These are phyloP conservation scores for Machimus atricapillus DNA, from an alignment of 2,888 invertebrate genomes.

Conservation along the genomic window DNA sequence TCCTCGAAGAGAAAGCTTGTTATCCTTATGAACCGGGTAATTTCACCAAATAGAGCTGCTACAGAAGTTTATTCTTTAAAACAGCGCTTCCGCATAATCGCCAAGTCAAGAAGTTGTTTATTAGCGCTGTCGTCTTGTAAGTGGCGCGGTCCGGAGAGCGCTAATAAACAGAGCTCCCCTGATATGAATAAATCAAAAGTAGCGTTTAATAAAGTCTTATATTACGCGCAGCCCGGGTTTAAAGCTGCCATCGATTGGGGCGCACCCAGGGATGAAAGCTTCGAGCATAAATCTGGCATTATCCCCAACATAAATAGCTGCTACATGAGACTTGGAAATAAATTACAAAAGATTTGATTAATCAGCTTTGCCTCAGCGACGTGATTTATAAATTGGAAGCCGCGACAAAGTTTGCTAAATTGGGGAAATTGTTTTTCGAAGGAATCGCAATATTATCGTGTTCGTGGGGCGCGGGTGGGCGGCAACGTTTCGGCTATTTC, in stretches of 20 bases:
- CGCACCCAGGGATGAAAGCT: conserved; percentile 32
- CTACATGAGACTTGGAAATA: conserved; percentile 51
- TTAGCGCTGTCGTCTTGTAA: not conserved
- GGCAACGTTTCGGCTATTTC: not conserved
- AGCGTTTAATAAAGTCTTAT: conserved; percentile 8
- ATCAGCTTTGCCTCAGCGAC: conserved; percentile 42
- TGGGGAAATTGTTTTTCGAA: conserved; percentile 30
- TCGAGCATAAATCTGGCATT: conserved; percentile 35
- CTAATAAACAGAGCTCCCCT: not conserved
- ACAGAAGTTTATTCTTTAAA: not conserved
- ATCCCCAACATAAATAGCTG: conserved; percentile 49
- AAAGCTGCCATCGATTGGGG: conserved; percentile 31
- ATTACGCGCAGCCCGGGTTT: not conserved
- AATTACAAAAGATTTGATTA: conserved; percentile 47
- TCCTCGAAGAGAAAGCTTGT: not conserved
- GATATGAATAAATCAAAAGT: conserved; percentile 4
- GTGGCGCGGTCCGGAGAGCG: not conserved
- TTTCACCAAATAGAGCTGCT: not conserved
- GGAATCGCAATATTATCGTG: not conserved
- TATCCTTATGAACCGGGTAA: not conserved
- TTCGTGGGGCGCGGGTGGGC: not conserved
- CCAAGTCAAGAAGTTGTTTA: not conserved
- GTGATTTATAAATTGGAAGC: conserved; percentile 15
- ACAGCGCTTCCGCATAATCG: not conserved
- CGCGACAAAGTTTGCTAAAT: conserved; percentile 23